Percentiles rank a stretch among this genome's conserved stretches.
These are phyloP conservation scores for Phocides pigmalion DNA, from an alignment of 1,140 invertebrate species.

Conservation along the genomic window DNA sequence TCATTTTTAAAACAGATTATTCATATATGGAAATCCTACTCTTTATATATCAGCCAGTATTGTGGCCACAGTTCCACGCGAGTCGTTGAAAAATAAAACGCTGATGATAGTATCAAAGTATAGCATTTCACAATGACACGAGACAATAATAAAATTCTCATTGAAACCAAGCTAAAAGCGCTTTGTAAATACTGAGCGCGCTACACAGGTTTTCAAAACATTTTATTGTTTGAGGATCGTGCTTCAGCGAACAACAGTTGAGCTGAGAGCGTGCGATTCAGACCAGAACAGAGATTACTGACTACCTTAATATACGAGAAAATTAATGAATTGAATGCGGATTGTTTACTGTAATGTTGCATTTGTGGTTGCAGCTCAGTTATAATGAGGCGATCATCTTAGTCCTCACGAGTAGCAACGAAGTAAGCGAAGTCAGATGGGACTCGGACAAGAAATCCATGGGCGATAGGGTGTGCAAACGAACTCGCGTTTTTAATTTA, in stretches of 20 bases:
- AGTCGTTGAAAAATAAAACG: no score
- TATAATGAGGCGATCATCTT: no score
- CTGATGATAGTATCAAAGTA: neutral
- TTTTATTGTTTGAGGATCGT: conserved; percentile 58
- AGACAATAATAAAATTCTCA: conserved; percentile 14
- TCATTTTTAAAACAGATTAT: no score
- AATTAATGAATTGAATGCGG: conserved; percentile 27
- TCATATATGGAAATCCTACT: no score
- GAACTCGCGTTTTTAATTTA: no score
- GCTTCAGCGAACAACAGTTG: conserved; percentile 38
- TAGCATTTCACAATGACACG: conserved; percentile 9
- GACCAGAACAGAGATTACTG: conserved; percentile 46
- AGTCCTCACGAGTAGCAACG: no score
- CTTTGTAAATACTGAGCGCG: conserved; percentile 29
- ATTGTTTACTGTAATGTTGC: conserved; percentile 1
- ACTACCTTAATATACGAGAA: conserved; percentile 36
- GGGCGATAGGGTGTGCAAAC: no score
- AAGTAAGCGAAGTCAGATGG: no score
- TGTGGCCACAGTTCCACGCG: no score
- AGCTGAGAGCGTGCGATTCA: conserved; percentile 49
- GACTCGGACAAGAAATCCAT: no score
- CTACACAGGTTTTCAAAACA: conserved; percentile 43
- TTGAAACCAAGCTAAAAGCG: conserved; percentile 21
- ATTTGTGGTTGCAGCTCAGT: neutral
- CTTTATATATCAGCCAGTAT: no score